Evolutionary conservation across 2,888 invertebrate species (phyloP), one percentile per base, ranked within the genome.

Genomic region (Colletes collaris): DNA sequence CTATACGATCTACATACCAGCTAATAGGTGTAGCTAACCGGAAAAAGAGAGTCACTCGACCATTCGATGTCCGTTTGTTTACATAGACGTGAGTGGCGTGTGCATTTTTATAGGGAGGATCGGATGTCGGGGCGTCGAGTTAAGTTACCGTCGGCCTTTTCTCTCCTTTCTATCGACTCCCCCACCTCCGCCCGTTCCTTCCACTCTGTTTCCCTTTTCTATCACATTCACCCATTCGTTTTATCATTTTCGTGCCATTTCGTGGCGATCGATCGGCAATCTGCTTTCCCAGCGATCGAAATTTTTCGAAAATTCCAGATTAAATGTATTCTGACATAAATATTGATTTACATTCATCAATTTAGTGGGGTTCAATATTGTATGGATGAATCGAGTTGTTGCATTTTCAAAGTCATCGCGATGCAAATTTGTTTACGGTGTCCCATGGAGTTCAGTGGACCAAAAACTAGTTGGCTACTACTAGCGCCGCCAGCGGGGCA

Each of bases 81-180:
- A 85, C 81, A 85, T 79, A 80, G 80, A 75, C 82, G 69, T 82
- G 77, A 82, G 79, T 80, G 76, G 79, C 77, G 79, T 82, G 76
- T 65, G 83, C 69, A 79, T 78, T 82, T 83, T 83, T 82, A 82
- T 76, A 76, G 81, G 82, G 81, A 81, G 85, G 86, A 88, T 88
- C 88, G 71, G 80, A 81, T 88, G 81, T 86, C 82, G 74, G 75
- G 82, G 86, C 85, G 80, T 85, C 87, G 84, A 86, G 79, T 88
- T 88, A 84, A 86, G 73, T 83, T 84, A 80, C 83, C 73, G 73
- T 67, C 70, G 64, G 68, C 68, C 77, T 74, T 81, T 76, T 53
- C 77, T 69, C 77, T 74, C 70, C 81, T 81, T 81, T 81, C 73
- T 80, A 78, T 71, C 77, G 53, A 16, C 49, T 50, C 56, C n/a